Evolutionary conservation across 1,140 invertebrate genomes (phyloP), one percentile per base, ranked within the genome.

Genomic region (Brachionus angularis): DNA sequence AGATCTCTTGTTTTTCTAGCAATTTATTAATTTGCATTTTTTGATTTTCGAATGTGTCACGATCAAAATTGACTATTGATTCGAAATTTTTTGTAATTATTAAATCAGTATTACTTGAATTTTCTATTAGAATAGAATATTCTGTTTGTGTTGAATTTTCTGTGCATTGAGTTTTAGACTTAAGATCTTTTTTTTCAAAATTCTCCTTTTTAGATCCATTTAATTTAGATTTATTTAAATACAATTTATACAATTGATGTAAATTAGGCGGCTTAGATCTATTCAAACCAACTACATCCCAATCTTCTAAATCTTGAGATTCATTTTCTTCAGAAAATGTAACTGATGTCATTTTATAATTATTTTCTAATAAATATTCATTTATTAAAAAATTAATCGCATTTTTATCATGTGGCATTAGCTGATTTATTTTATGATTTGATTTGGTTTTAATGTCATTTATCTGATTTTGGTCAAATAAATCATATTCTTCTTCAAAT

Each of bases 301-400:
- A 93, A 77, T 91, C 89, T 81, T 93, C 91, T 85, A 93, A 91
- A 84, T 93, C 90, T 86, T 89, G 74, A 78, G 91, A 85, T 77
- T 89, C 89, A 85, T 91, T 91, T 84, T 93, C 91, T 84, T 93
- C 91, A 49, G 89, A 88, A 83, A 93, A 93, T 25, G 91, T 93
- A 39, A 93, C 91, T 0, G 90, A 90, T 5, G 90, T 91, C 14
- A 93, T 80, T 83, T 92, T 92, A 78, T 91, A 92, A 52, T 88
- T 87, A 78, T 88, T 85, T 8, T 86, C 79, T 33, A 93, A 78
- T 14, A 93, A 79, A 80, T 92, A 93, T 81, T 93, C 90, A 81
- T 93, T 91, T 46, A 93, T 87, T 5, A 93, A 83, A 80, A 90
- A 93, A 81, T 93, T 93, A 0, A 93, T 78, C 31, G 89, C 89